phyloP scores from a whole-genome alignment of 2,888 invertebrate species.

The Megamerina dolium region DNA sequence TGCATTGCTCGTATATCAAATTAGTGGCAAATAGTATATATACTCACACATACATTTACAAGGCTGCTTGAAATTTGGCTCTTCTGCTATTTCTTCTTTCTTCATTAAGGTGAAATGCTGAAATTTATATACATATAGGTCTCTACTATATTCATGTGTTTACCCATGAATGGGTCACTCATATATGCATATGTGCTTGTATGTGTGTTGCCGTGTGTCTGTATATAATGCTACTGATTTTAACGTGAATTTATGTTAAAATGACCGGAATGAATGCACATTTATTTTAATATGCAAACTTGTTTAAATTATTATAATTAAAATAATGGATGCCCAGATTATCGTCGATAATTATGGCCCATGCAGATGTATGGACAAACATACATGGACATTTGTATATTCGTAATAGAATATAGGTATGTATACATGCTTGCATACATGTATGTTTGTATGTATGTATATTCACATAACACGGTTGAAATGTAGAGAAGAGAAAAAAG shows the following conservation, averaged over 20 bases:
- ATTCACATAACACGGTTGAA: too few species aligned
- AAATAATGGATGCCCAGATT: slow-evolving; percentile 37
- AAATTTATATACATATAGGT: too few species aligned
- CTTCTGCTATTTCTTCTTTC: background rate
- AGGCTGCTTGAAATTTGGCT: background rate
- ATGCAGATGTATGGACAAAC: background rate
- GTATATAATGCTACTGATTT: slow-evolving; percentile 6
- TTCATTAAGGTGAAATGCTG: too few species aligned
- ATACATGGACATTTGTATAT: background rate
- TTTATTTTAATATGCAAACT: slow-evolving; percentile 38
- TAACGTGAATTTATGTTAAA: slow-evolving; percentile 30
- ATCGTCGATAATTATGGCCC: slow-evolving; percentile 31
- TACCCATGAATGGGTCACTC: background rate
- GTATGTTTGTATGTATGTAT: too few species aligned
- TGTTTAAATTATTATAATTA: slow-evolving; percentile 37
- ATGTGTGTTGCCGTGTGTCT: slow-evolving; percentile 5
- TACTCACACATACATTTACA: background rate
- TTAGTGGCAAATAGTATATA: slow-evolving; percentile 22
- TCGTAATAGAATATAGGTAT: too few species aligned
- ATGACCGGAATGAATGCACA: slow-evolving; percentile 26
- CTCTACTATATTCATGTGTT: background rate
- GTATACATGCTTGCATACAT: too few species aligned
- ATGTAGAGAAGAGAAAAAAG: too few species aligned
- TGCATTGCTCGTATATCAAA: slow-evolving; percentile 32
- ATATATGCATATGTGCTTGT: slow-evolving; percentile 4